These are phyloP conservation scores for Dolichoris vasculosae DNA, from an alignment of 1,140 invertebrate species.

Conservation along the genomic window DNA sequence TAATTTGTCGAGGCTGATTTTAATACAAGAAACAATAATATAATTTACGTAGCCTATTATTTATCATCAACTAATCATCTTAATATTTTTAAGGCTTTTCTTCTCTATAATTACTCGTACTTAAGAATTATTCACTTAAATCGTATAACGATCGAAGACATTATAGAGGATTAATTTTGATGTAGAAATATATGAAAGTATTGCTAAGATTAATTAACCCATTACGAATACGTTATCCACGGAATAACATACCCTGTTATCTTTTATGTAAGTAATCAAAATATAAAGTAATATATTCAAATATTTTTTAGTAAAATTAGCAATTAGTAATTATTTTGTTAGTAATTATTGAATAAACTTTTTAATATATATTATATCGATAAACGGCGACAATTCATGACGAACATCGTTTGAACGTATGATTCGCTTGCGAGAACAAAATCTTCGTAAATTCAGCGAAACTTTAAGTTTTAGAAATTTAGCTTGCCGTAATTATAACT, in stretches of 20 bases:
- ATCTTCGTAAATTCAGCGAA: neutral
- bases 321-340: neutral
- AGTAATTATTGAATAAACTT: too few relatives aligned
- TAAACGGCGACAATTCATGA: neutral
- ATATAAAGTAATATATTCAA: neutral
- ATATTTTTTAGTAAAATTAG: neutral
- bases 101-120: slow-evolving; percentile 29
- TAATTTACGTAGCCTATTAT: slow-evolving; percentile 7
- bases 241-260: neutral
- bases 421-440: neutral
- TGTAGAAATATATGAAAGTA: slow-evolving; percentile 8
- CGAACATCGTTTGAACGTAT: too few relatives aligned
- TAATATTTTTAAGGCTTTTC: slow-evolving; percentile 28
- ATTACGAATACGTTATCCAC: neutral
- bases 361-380: too few relatives aligned
- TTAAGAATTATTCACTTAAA: slow-evolving; percentile 41
- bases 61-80: slow-evolving; percentile 24
- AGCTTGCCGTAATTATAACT: neutral
- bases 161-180: neutral
- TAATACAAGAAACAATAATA: slow-evolving; percentile 43
- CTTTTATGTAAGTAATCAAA: neutral
- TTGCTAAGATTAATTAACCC: neutral
- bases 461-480: neutral
- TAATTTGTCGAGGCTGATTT: slow-evolving; percentile 20
- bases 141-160: slow-evolving; percentile 1